Evolutionary conservation across 1,140 invertebrate genomes (phyloP).

Genomic region (Hydropsyche tenuis): DNA sequence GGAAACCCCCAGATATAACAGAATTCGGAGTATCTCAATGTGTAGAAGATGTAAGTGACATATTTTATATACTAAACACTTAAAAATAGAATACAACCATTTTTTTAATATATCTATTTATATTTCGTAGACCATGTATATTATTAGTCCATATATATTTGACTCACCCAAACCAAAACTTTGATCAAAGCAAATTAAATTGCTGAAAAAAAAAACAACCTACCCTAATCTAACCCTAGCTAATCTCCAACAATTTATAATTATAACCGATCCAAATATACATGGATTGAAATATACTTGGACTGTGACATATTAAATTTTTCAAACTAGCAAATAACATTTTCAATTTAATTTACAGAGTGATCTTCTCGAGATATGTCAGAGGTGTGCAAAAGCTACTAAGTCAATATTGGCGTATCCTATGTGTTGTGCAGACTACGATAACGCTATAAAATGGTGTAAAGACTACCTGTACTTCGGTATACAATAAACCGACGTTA

Average conservation of each 20-base stretch:
- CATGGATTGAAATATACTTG: no score
- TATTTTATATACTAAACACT: no score
- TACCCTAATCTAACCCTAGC: background rate
- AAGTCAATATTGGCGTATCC: conserved; percentile 55
- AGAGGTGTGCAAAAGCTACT: conserved; percentile 56
- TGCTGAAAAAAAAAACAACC: no score
- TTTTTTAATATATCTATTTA: no score
- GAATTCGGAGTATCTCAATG: conserved; percentile 38
- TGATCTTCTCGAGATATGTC: conserved; percentile 53
- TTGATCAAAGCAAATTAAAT: no score
- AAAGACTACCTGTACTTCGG: conserved; percentile 54
- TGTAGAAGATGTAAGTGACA: conserved; percentile 39
- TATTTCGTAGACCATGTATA: no score
- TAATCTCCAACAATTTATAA: background rate
- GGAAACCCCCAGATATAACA: conserved; percentile 35
- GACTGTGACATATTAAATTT: no score
- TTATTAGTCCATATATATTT: no score
- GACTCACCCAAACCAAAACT: no score
- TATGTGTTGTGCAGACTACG: conserved; percentile 54
- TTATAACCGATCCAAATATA: no score
- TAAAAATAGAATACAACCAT: no score
- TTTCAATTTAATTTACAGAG: conserved; percentile 51
- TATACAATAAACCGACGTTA: conserved; percentile 4
- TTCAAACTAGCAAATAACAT: background rate
- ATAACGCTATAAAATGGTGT: conserved; percentile 55